Evolutionary conservation across 2,113 vertebrate genomes (phyloP), one percentile per base, ranked within the genome.

Genomic region (Chitala chitala): DNA sequence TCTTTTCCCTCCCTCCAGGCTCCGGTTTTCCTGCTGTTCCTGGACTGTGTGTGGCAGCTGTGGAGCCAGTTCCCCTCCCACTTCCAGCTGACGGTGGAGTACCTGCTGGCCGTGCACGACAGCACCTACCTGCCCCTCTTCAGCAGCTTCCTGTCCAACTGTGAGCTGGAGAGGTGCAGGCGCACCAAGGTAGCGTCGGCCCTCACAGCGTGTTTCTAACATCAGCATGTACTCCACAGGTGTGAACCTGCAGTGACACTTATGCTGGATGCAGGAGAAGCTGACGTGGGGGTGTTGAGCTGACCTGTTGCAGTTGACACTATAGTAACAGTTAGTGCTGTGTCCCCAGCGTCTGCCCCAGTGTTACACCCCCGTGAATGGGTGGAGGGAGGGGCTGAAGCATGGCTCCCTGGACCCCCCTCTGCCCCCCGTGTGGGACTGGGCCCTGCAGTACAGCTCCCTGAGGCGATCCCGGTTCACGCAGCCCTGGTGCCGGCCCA

Each of bases 31-130:
- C 87, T 94, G 80, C 91, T 98, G 0, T 97, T 98, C 85, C 89
- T 98, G 78, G 94, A 98, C 75, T 98, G 94, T 4, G 85, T 92
- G 1, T 98, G 96, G 96, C 96, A 98, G 87, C 87, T 98, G 59
- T 83, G 94, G 78, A 86, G 89, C 58, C 96, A 97, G 75, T 95
- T 90, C 80, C 93, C 94, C 0, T 84, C 86, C 0, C 83, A 88
- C 26, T 98, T 98, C 69, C 92, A 96, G 86, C 92, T 98, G 81
- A 96, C 94, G 0, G 93, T 92, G 71, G 88, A 90, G 31, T 97
- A 93, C 73, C 90, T 98, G 79, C 81, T 97, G 82, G 94, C 95
- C 0, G 81, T 98, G 3, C 93, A 97, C 0, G 95, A 98, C 88
- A 94, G 94, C 73, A 36, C 91, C 71, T 92, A 94, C 77, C 85